Percentiles rank a stretch among this genome's conserved stretches.
These are phyloP conservation scores for Bradypodion ventrale DNA, from an alignment of 2,797 vertebrate genomes.

Conservation along the genomic window DNA sequence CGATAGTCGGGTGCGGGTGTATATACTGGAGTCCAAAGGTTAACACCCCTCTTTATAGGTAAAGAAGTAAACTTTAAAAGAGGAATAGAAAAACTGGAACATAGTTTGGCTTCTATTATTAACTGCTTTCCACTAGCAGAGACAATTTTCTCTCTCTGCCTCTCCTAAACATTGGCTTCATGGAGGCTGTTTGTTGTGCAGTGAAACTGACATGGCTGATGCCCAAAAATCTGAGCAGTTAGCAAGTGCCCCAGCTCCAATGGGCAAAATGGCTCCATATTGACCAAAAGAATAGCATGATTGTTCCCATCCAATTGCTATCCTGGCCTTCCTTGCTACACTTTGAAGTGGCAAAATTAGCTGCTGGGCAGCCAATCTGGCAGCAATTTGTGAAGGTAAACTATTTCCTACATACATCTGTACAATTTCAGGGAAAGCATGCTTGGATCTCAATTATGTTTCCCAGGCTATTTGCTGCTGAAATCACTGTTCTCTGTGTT, in stretches of 20 bases:
- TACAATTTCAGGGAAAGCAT: conserved; percentile 27
- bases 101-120: background rate
- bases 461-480: conserved; percentile 48
- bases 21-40: too few species aligned
- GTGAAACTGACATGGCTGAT: background rate
- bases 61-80: too few species aligned
- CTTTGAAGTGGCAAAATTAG: conserved; percentile 11
- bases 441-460: conserved; percentile 38
- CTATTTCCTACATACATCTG: background rate
- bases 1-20: too few species aligned
- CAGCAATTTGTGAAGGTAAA: conserved; percentile 30
- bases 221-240: background rate
- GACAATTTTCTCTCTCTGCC: background rate
- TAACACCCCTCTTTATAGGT: too few species aligned
- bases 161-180: background rate
- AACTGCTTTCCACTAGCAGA: background rate
- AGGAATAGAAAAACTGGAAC: background rate
- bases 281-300: background rate
- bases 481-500: conserved; percentile 32
- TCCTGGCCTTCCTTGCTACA: conserved; percentile 7
- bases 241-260: background rate
- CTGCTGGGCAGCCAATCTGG: conserved; percentile 21
- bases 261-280: background rate
- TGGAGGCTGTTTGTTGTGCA: background rate
- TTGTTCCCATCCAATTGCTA: background rate